These are phyloP conservation scores for Cydia pomonella DNA, from an alignment of 1,140 invertebrate genomes.

Conservation along the genomic window DNA sequence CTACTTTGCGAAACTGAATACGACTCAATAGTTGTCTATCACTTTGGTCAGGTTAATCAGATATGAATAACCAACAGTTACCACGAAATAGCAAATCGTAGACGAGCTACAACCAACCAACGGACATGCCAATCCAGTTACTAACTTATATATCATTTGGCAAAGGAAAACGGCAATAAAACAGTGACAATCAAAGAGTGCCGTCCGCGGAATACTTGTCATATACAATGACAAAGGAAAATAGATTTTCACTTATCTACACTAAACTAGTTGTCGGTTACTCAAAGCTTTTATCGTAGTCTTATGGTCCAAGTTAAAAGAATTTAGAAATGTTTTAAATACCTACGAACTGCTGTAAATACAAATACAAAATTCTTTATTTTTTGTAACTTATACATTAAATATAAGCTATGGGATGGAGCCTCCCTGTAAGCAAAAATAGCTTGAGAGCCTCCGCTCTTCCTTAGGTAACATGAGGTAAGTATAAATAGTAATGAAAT, in stretches of 20 bases:
- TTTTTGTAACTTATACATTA: too few relatives aligned
- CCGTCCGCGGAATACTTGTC: conserved; percentile 8
- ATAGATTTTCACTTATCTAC: conserved; percentile 11
- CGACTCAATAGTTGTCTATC: neutral
- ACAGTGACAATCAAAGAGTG: neutral
- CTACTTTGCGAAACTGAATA: too few relatives aligned
- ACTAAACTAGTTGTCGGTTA: neutral
- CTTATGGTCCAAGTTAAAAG: conserved; percentile 11
- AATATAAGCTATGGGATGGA: too few relatives aligned
- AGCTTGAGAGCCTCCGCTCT: too few relatives aligned
- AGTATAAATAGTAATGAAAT: too few relatives aligned
- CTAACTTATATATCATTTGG: neutral
- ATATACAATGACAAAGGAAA: conserved; percentile 4
- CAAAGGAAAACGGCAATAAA: conserved; percentile 28
- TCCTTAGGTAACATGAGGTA: too few relatives aligned
- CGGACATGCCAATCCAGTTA: neutral
- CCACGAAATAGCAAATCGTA: neutral
- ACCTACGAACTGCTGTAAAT: too few relatives aligned
- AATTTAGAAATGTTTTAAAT: neutral
- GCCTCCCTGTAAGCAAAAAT: too few relatives aligned
- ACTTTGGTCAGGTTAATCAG: neutral
- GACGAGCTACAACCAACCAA: neutral
- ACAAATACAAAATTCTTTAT: too few relatives aligned
- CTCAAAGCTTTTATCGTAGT: conserved; percentile 7
- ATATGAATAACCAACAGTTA: neutral